These are phyloP conservation scores for Gymnopithys bicolor DNA, from an alignment of 2,797 vertebrate species.

Conservation along the genomic window DNA sequence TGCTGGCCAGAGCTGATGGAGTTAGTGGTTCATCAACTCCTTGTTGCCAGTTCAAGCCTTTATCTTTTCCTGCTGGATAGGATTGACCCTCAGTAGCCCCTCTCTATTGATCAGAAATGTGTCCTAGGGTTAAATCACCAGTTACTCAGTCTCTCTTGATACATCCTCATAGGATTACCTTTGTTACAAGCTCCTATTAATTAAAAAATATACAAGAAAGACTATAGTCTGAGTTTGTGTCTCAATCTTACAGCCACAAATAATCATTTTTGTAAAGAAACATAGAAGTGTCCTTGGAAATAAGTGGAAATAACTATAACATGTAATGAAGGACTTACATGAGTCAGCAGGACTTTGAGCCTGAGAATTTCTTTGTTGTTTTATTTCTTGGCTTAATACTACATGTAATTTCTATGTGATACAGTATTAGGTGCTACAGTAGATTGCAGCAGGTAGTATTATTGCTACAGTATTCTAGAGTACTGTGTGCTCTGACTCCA, in stretches of 20 bases:
- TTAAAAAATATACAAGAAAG: not conserved
- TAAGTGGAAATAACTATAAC: not conserved
- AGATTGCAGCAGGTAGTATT: not conserved
- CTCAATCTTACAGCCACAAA: not conserved
- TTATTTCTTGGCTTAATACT: not conserved
- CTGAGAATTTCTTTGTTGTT: not conserved
- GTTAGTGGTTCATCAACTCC: not conserved
- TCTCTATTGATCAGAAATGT: not conserved
- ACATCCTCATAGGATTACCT: not conserved
- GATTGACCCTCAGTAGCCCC: not conserved
- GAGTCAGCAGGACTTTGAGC: not conserved
- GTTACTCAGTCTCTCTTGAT: not conserved
- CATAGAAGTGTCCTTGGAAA: not conserved
- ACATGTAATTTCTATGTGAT: not conserved
- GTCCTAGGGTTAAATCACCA: not conserved
- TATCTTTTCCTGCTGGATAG: not conserved
- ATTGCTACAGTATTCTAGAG: not conserved
- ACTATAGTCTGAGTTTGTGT: not conserved
- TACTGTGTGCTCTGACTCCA: not conserved
- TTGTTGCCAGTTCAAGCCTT: rapidly evolving
- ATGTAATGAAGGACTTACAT: not conserved
- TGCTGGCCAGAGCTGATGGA: not conserved
- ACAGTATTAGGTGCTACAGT: not conserved
- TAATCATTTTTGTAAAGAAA: not conserved
- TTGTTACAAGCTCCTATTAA: not conserved